Conservation (phyloP, 2,888 invertebrate species). For the Meganola albula region DNA sequence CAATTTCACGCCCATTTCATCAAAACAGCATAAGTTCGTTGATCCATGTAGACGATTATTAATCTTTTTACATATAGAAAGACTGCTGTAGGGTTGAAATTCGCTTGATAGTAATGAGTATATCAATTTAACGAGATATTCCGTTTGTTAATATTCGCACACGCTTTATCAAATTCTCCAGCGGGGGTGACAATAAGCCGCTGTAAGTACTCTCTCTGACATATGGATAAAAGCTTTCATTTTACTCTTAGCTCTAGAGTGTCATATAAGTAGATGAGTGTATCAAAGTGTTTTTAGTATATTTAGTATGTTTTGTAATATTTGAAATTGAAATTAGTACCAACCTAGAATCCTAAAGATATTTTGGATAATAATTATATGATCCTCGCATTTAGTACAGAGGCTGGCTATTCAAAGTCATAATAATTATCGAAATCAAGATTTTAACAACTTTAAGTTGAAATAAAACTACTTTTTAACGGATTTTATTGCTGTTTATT, state of each 20-base stretch:
- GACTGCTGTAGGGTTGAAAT: slow-evolving; percentile 37
- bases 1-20: slow-evolving; percentile 68
- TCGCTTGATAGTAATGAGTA: slow-evolving; percentile 45
- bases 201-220: slow-evolving; percentile 77
- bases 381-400: no score
- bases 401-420: no score
- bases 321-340: no score
- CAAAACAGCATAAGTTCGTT: slow-evolving; percentile 51
- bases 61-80: no score
- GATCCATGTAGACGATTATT: slow-evolving; percentile 37
- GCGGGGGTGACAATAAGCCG: slow-evolving; percentile 78
- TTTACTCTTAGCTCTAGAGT: slow-evolving; percentile 74
- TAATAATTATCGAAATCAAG: no score
- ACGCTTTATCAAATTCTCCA: slow-evolving; percentile 78
- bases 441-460: no score
- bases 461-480: no score
- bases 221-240: slow-evolving; percentile 79
- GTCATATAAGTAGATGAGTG: slow-evolving; percentile 42
- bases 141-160: slow-evolving; percentile 79
- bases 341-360: no score
- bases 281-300: slow-evolving; percentile 15
- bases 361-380: no score
- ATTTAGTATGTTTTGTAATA: no score
- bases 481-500: no score
- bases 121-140: slow-evolving; percentile 79